Evolutionary conservation across 2,113 vertebrate genomes (phyloP).

Genomic region (Myotis lucifugus): DNA sequence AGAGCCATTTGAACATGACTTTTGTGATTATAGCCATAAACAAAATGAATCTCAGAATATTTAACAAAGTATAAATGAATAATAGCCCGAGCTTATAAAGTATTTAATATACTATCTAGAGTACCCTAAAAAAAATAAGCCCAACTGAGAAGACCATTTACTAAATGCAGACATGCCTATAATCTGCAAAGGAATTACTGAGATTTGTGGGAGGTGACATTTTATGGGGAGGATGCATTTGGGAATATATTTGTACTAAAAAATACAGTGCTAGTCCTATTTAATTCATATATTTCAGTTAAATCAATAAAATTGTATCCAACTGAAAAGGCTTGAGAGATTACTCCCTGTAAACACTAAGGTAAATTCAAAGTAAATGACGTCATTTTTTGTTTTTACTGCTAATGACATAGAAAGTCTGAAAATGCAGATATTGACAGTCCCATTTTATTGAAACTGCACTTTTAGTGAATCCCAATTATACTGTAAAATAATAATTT

Average conservation of each 20-base stretch:
- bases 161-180: not conserved
- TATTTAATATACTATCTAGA: constrained; percentile 39
- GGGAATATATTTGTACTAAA: constrained; percentile 15
- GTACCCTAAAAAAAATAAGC: not conserved
- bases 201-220: constrained; percentile 23
- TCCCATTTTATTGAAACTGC: not conserved
- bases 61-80: constrained; percentile 53
- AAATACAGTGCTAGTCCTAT: not conserved
- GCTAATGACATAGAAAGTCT: not conserved
- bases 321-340: constrained; percentile 46
- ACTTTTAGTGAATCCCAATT: not conserved
- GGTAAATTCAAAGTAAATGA: not conserved
- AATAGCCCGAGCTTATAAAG: not conserved
- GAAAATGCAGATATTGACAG: not conserved
- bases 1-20: not conserved
- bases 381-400: constrained; percentile 6
- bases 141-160: not conserved
- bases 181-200: constrained; percentile 39
- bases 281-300: constrained; percentile 44
- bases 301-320: not conserved
- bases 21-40: not conserved
- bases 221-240: not conserved
- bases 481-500: not conserved
- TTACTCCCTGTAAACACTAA: not conserved
- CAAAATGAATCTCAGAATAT: not conserved